phyloP scores from a whole-genome alignment of 2,113 vertebrate species.

The Tretioscincus oriximinensis region DNA sequence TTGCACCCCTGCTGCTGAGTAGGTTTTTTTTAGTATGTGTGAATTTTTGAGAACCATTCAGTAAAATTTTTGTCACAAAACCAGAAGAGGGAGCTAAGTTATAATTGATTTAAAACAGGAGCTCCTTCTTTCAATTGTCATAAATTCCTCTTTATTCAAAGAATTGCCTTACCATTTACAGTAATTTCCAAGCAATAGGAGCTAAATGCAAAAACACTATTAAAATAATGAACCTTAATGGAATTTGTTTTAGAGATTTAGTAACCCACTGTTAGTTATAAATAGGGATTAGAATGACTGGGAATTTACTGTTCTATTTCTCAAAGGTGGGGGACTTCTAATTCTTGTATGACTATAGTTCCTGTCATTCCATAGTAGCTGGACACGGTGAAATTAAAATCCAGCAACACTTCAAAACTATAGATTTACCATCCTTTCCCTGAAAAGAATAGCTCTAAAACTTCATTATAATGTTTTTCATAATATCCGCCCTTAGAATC shows the following conservation, averaged over 20 bases:
- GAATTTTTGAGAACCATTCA: neutral
- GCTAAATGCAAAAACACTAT: neutral
- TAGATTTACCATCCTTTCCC: too few species aligned
- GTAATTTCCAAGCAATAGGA: neutral
- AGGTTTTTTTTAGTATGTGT: neutral
- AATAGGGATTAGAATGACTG: neutral
- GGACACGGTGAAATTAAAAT: too few species aligned
- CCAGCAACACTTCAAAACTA: too few species aligned
- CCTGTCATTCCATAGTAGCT: too few species aligned
- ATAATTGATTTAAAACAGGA: neutral
- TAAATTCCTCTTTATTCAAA: neutral
- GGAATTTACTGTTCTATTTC: neutral
- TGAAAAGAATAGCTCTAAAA: neutral
- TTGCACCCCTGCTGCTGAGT: neutral
- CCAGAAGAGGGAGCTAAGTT: constrained; percentile 56
- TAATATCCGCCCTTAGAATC: too few species aligned
- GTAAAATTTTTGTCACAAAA: accelerated
- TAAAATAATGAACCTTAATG: neutral
- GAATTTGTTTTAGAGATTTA: neutral
- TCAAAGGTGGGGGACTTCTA: too few species aligned
- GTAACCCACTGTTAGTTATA: neutral
- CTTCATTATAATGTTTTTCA: neutral
- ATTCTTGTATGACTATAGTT: too few species aligned
- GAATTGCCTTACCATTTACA: neutral
- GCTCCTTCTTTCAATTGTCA: neutral